Evolutionary conservation across 2,888 invertebrate genomes (phyloP).

Genomic region (Cerastis rubricosa): DNA sequence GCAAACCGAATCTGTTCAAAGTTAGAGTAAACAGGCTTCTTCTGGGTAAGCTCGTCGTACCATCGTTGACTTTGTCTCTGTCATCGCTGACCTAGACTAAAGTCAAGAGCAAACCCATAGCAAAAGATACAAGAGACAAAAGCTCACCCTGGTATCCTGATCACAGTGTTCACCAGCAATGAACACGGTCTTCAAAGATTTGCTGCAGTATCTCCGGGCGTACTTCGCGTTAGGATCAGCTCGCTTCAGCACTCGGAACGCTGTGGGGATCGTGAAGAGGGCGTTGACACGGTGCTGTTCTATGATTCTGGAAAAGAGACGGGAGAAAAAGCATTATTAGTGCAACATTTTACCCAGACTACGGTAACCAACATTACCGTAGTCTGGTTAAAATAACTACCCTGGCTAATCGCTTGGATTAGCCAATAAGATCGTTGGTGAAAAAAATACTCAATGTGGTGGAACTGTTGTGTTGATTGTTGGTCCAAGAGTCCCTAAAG

Average conservation of each 20-base stretch:
- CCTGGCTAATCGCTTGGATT: neutral
- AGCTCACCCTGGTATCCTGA: conserved; percentile 94
- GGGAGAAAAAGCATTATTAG: neutral
- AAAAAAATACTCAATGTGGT: neutral
- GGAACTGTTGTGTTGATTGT: neutral
- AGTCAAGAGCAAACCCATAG: too few species aligned
- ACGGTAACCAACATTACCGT: too few species aligned
- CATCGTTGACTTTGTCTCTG: too few species aligned
- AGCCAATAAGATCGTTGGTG: neutral
- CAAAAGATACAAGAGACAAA: too few species aligned
- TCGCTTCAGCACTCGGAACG: conserved; percentile 95
- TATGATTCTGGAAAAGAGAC: conserved; percentile 93
- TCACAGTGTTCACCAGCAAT: conserved; percentile 98
- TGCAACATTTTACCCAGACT: neutral
- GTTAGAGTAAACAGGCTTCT: too few species aligned
- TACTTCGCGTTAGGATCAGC: conserved; percentile 94
- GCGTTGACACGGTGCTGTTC: conserved; percentile 96
- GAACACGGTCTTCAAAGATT: conserved; percentile 93
- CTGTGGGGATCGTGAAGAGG: conserved; percentile 97
- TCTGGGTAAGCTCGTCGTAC: too few species aligned
- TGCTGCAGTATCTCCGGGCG: conserved; percentile 93
- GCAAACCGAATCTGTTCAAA: too few species aligned
- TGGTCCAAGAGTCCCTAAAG: neutral
- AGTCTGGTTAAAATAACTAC: too few species aligned
- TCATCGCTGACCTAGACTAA: too few species aligned